Conservation (phyloP, 1,140 invertebrate species). For the Gryllus bimaculatus region DNA sequence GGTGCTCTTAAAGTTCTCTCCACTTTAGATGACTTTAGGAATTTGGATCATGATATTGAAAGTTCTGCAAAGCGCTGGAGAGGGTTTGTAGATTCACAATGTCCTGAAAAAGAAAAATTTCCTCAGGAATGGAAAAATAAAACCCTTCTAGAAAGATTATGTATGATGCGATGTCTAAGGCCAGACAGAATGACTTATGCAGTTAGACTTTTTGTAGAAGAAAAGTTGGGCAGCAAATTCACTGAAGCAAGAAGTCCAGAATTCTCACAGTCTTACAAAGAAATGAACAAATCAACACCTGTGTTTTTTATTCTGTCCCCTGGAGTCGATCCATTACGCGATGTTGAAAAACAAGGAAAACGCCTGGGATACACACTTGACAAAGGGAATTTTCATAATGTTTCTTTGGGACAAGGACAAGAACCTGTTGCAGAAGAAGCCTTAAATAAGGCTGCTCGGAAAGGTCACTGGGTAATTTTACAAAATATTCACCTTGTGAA, state of each 20-base stretch:
- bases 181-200: slow-evolving; percentile 58
- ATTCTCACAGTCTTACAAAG: slow-evolving; percentile 78
- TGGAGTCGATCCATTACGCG: slow-evolving; percentile 86
- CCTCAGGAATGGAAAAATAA: slow-evolving; percentile 97
- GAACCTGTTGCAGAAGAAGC: slow-evolving; percentile 82
- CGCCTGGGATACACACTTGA: slow-evolving; percentile 73
- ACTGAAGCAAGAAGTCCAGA: slow-evolving; percentile 65
- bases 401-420: slow-evolving; percentile 87
- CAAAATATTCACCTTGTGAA: slow-evolving; percentile 88
- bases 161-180: slow-evolving; percentile 70
- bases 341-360: slow-evolving; percentile 70
- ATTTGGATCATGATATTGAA: slow-evolving; percentile 87
- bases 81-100: slow-evolving; percentile 84
- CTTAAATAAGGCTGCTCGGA: slow-evolving; percentile 60
- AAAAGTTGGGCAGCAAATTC: slow-evolving; percentile 77
- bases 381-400: slow-evolving; percentile 79
- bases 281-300: slow-evolving; percentile 72
- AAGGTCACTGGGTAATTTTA: slow-evolving; percentile 89
- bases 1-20: slow-evolving; percentile 77
- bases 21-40: slow-evolving; percentile 69
- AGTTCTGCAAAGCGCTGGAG: slow-evolving; percentile 84
- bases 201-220: slow-evolving; percentile 69
- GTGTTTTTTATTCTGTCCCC: slow-evolving; percentile 93
- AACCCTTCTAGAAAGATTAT: slow-evolving; percentile 73
- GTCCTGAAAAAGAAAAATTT: slow-evolving; percentile 86